Evolutionary conservation across 2,888 invertebrate genomes (phyloP).

Genomic region (Lepidonotus clava): DNA sequence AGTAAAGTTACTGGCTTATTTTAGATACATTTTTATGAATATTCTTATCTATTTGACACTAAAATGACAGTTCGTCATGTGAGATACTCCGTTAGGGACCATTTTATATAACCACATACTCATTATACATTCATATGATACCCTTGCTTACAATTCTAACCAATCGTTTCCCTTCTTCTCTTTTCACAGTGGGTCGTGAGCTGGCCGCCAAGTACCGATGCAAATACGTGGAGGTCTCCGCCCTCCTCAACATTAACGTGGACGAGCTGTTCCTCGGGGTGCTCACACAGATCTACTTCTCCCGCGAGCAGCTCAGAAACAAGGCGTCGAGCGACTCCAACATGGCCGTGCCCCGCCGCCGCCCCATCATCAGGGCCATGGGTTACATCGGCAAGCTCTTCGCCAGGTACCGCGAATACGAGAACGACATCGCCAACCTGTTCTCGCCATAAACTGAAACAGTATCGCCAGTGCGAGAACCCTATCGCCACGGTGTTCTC

Average conservation of each 20-base stretch:
- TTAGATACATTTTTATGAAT: too few relatives aligned
- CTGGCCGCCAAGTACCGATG: not conserved
- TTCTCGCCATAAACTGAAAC: not conserved
- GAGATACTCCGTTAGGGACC: too few relatives aligned
- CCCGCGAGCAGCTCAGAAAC: not conserved
- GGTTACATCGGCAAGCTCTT: constrained; percentile 36
- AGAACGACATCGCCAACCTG: constrained; percentile 10
- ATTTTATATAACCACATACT: too few relatives aligned
- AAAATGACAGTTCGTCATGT: too few relatives aligned
- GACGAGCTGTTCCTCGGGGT: constrained; percentile 44
- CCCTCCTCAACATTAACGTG: constrained; percentile 43
- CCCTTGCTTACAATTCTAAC: not conserved
- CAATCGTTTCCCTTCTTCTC: not conserved
- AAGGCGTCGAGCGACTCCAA: constrained; percentile 17
- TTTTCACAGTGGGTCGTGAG: constrained; percentile 6
- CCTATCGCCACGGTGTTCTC: too few relatives aligned
- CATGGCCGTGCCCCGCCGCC: not conserved
- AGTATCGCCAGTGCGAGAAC: too few relatives aligned
- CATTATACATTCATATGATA: too few relatives aligned
- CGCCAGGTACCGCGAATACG: constrained; percentile 4
- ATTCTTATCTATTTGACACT: too few relatives aligned
- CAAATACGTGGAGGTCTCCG: constrained; percentile 38
- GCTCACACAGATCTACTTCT: constrained; percentile 32
- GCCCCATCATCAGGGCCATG: constrained; percentile 25
- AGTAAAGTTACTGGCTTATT: too few relatives aligned